Evolutionary conservation across 2,888 invertebrate species (phyloP).

Genomic region (Deilephila elpenor): DNA sequence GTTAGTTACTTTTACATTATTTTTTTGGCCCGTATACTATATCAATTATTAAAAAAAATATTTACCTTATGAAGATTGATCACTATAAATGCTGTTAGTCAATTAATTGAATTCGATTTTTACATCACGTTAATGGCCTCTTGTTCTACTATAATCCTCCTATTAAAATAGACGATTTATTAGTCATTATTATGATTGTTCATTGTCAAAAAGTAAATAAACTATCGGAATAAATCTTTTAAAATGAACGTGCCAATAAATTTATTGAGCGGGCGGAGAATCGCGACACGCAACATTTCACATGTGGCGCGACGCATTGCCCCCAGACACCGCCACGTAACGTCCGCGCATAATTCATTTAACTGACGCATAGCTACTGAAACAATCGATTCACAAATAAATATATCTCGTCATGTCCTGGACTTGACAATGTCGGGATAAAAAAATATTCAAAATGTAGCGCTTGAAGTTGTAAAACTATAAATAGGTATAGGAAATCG

Average conservation of each 20-base stretch:
- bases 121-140: too few species aligned
- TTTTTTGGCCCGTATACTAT: too few species aligned
- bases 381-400: slow-evolving; percentile 23
- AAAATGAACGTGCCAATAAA: slow-evolving; percentile 33
- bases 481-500: too few species aligned
- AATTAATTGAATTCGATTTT: too few species aligned
- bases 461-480: too few species aligned
- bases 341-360: slow-evolving; percentile 30
- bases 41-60: too few species aligned
- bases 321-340: slow-evolving; percentile 37
- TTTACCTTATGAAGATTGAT: too few species aligned
- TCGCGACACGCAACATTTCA: slow-evolving; percentile 36
- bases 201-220: slow-evolving; percentile 1
- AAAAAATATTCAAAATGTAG: background rate
- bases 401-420: background rate
- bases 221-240: slow-evolving; percentile 19
- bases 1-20: too few species aligned
- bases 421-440: background rate
- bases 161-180: background rate
- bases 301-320: slow-evolving; percentile 38
- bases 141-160: background rate
- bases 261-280: slow-evolving; percentile 38
- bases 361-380: slow-evolving; percentile 24
- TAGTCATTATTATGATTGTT: too few species aligned
- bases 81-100: too few species aligned